Conservation (phyloP, 1,140 invertebrate genomes). For the Oncopodura yosiiana region DNA sequence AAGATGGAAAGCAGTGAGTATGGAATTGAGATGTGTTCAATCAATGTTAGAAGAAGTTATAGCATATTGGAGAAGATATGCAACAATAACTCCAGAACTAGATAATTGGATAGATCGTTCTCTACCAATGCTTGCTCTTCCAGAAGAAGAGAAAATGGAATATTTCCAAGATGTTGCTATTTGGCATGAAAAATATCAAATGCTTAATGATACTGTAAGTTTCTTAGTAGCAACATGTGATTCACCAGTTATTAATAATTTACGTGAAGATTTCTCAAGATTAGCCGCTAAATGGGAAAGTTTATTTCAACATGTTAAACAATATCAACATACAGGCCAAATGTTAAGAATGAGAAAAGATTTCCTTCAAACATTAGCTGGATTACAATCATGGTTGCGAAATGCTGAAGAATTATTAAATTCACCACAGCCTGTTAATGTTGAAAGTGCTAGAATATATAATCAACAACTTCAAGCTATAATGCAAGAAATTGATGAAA, state of each 20-base stretch:
- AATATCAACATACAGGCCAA: constrained; percentile 79
- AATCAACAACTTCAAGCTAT: constrained; percentile 62
- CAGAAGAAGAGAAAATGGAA: constrained; percentile 76
- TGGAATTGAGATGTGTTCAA: constrained; percentile 77
- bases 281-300: constrained; percentile 69
- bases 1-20: constrained; percentile 79
- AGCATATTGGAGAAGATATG: constrained; percentile 78
- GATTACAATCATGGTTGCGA: constrained; percentile 66
- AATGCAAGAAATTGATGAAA: constrained; percentile 69
- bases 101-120: constrained; percentile 69
- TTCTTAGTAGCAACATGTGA: constrained; percentile 80
- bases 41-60: constrained; percentile 81
- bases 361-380: constrained; percentile 63
- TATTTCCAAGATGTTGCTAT: constrained; percentile 69
- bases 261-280: constrained; percentile 61
- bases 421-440: constrained; percentile 58
- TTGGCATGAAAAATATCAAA: constrained; percentile 78
- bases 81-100: constrained; percentile 58
- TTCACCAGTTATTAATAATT: constrained; percentile 61
- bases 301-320: constrained; percentile 63
- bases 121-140: constrained; percentile 59
- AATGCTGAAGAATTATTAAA: constrained; percentile 60
- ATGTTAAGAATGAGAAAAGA: constrained; percentile 69
- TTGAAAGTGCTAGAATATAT: constrained; percentile 65
- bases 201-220: constrained; percentile 70